Base-by-base conservation (phyloP, 1,140 invertebrate genomes). In the Halesus radiatus region DNA sequence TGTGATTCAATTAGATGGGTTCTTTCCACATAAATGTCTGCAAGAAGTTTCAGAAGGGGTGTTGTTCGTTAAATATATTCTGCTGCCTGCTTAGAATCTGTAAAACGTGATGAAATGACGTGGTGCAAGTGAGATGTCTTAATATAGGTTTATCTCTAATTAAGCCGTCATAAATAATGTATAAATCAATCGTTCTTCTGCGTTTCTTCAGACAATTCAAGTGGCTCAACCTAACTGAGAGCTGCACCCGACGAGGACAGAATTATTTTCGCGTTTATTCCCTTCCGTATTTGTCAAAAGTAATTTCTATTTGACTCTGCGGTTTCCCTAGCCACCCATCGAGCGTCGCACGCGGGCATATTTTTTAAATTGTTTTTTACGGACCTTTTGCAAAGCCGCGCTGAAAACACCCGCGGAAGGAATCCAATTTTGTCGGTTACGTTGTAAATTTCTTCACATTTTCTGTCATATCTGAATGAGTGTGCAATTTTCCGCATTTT, bases 321-420 rank as follows among this genome's bases (percentile, higher is more conserved):
- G 56, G 56, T 20, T 60, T 60, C 56, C 56, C 18, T 23, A 23
- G 23, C 23, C 23, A 6, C 23, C 23, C 23, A 8, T 23, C 56
- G 18, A 20, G 23, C 18, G 18, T 23, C 56, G 20, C 56, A 23
- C 20, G n/a, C 16, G 64, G 13, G 29, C 50, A 68, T 68, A 37
- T 68, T 68, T 64, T 26, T 15, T 16, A 64, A 50, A 68, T 45
- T 68, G 32, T 68, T 32, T 68, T 26, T 68, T 68, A 60, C 26
- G 32, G 8, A 37, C 16, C 16, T 45, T 60, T 26, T 13, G 58
- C 20, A 23, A 20, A 60, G 18, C 32, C 32, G 16, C 64, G 29
- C 26, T 68, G 16, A 68, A 60, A 60, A 60, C 56, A 8, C 23
- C 10, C 15, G 15, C 29, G 29, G 64, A 56, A 68, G 64, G 32